Evolutionary conservation across 2,888 invertebrate genomes (phyloP), one percentile per base, ranked within the genome.

Genomic region (Mythimna lalbum): DNA sequence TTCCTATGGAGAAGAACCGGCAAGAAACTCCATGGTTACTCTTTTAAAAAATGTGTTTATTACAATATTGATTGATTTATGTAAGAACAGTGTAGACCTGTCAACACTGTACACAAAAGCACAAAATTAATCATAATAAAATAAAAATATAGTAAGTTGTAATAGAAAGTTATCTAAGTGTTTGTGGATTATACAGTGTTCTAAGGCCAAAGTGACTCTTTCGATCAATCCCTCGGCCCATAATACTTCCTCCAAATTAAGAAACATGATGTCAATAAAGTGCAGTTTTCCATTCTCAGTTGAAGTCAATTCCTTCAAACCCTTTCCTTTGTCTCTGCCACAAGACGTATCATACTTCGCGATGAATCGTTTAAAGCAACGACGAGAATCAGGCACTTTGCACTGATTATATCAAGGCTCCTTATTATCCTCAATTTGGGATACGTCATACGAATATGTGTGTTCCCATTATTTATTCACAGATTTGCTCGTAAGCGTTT

Each of bases 401-500:
- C 39, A 17, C 61, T 77, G 68, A 79, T 79, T 62, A 55, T 62
- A 72, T 82, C 63, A 80, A 70, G 63, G 39, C 39, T 65, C 47
- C 53, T 69, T 64, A 81, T 73, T 81, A 78, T 73, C 64, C 72
- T 73, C 63, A 70, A 73, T 75, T 79, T 70, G 23, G 47, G 39
- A 59, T 57, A 68, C 68, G 71, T 75, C 74, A 77, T 73, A 71
- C 47, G 69, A 64, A 65, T 52, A 72, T 75, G 47, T 63, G 63
- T 64, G 64, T 77, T 60, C 69, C 76, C 76, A 86, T 92, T 89
- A 91, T 91, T 90, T 92, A 93, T 93, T 90, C 88, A 88, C 85
- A 85, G 86, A 88, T 89, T 89, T 83, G 81, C 80, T 88, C 81
- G 83, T 82, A 83, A 86, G 80, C 77, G 86, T 78, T 86, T 82